Evolutionary conservation across 2,888 invertebrate genomes (phyloP).

Genomic region (Hypomecis punctinalis): DNA sequence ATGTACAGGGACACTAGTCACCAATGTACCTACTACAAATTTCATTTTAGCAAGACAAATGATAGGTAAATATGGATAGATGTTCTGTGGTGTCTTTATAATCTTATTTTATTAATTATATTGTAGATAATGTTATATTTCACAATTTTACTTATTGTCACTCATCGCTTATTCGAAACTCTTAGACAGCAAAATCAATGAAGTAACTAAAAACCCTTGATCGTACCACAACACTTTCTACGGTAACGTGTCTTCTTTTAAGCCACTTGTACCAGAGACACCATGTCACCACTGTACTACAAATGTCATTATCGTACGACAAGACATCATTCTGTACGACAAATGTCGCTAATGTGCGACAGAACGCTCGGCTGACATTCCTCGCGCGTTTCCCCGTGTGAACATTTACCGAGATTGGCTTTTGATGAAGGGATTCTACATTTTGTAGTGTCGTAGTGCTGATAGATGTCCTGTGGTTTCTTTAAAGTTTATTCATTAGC

Average conservation of each 20-base stretch:
- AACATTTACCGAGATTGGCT: conserved; percentile 29
- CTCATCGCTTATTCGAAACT: too few species aligned
- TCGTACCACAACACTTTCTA: conserved; percentile 51
- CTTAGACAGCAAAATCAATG: too few species aligned
- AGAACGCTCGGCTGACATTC: conserved; percentile 34
- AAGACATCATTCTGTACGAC: conserved; percentile 46
- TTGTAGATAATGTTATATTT: too few species aligned
- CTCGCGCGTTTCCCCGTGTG: conserved; percentile 26
- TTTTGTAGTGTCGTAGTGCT: conserved; percentile 20
- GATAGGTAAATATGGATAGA: too few species aligned
- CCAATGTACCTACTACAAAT: too few species aligned
- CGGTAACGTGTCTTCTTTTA: conserved; percentile 69
- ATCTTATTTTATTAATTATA: too few species aligned
- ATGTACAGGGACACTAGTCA: too few species aligned
- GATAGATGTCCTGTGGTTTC: too few species aligned
- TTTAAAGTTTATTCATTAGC: too few species aligned
- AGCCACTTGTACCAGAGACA: conserved; percentile 55
- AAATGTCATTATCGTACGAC: conserved; percentile 50
- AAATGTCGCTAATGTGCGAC: conserved; percentile 35
- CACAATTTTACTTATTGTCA: too few species aligned
- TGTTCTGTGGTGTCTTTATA: too few species aligned
- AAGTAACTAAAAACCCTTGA: background rate
- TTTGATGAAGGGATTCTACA: conserved; percentile 41
- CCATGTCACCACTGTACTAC: conserved; percentile 50
- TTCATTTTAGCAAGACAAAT: too few species aligned